phyloP scores from a whole-genome alignment of 2,888 invertebrate genomes.

The Agrenia bidenticulata region DNA sequence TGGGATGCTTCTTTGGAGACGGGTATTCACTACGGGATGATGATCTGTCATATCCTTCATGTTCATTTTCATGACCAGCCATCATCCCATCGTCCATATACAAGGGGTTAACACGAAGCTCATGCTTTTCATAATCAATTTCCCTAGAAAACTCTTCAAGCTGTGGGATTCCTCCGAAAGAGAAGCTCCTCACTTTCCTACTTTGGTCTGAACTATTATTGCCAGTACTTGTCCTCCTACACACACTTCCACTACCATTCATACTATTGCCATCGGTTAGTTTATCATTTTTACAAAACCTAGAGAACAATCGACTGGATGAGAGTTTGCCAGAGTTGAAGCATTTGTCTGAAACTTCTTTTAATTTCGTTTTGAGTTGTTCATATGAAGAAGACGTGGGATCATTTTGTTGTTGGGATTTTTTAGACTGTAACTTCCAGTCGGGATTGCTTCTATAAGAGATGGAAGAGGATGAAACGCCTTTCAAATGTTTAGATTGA shows the following conservation, averaged over 20 bases:
- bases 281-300: constrained; percentile 28
- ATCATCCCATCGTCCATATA: constrained; percentile 62
- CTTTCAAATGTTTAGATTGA: constrained; percentile 32
- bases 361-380: constrained; percentile 48
- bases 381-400: constrained; percentile 42
- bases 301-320: constrained; percentile 22
- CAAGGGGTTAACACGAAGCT: constrained; percentile 59
- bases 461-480: constrained; percentile 17
- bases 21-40: not conserved
- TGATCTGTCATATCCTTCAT: constrained; percentile 16
- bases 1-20: not conserved
- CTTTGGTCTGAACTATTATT: constrained; percentile 3
- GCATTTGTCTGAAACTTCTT: constrained; percentile 50
- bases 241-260: constrained; percentile 1
- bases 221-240: constrained; percentile 12
- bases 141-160: constrained; percentile 64
- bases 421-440: not conserved
- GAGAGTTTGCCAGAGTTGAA: constrained; percentile 46
- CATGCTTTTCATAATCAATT: constrained; percentile 30
- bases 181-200: constrained; percentile 66
- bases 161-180: constrained; percentile 70
- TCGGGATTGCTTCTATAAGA: not conserved
- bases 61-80: constrained; percentile 20
- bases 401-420: constrained; percentile 6
- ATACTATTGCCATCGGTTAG: constrained; percentile 10